Evolutionary conservation across 1,140 invertebrate species (phyloP).

Genomic region (Ridgeia piscesae): DNA sequence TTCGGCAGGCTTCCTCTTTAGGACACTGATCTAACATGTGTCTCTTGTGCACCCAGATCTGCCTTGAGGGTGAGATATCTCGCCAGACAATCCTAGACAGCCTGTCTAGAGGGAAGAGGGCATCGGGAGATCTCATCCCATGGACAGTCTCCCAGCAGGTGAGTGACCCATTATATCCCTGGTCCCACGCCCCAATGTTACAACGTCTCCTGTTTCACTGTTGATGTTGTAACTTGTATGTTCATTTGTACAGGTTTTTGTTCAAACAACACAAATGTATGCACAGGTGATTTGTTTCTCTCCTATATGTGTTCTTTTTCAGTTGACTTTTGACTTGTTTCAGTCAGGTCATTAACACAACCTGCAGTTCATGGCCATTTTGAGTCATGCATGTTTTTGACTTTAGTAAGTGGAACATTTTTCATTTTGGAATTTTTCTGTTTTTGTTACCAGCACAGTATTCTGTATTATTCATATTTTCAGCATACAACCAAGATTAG

Average conservation of each 20-base stretch:
- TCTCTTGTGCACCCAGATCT: conserved; percentile 68
- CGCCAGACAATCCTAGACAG: conserved; percentile 76
- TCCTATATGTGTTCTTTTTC: neutral
- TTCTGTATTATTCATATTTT: neutral
- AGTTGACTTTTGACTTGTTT: neutral
- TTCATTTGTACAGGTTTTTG: neutral
- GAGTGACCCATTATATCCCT: neutral
- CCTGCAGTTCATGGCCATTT: neutral
- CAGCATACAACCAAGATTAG: neutral
- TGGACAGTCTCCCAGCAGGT: conserved; percentile 94
- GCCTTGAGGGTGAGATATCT: conserved; percentile 92
- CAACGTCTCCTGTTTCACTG: neutral
- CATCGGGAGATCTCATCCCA: conserved; percentile 94
- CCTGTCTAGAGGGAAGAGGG: conserved; percentile 80
- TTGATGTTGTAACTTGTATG: neutral
- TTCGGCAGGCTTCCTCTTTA: neutral
- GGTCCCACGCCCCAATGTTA: neutral
- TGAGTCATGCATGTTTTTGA: neutral
- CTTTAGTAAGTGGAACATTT: neutral
- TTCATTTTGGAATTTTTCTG: neutral
- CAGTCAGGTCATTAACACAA: neutral
- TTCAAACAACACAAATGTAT: neutral
- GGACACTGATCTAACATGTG: neutral
- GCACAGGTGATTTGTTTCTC: too few relatives aligned
- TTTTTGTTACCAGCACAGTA: neutral